Evolutionary conservation across 2,888 invertebrate genomes (phyloP).

Genomic region (Ommatoiulus sabulosus): DNA sequence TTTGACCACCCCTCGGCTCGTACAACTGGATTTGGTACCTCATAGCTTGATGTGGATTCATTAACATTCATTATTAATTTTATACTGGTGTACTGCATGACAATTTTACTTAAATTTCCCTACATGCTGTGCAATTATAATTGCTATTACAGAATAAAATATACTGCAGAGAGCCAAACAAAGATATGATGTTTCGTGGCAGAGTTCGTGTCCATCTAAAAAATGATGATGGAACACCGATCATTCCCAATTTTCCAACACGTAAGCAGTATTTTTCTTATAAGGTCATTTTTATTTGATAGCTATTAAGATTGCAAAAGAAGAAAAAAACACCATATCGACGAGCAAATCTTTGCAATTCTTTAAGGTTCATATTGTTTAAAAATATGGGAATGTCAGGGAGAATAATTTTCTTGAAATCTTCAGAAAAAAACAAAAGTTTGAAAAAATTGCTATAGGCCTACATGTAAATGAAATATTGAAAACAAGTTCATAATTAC

Average conservation of each 20-base stretch:
- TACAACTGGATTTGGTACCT: no score
- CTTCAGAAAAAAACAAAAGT: no score
- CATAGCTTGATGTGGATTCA: no score
- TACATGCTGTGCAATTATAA: not conserved
- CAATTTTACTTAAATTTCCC: not conserved
- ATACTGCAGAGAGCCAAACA: slow-evolving; percentile 90
- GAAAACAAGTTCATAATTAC: no score
- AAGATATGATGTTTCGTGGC: slow-evolving; percentile 86
- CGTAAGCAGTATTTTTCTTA: slow-evolving; percentile 67
- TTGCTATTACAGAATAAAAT: slow-evolving; percentile 76
- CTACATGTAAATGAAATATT: no score
- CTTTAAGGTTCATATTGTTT: no score
- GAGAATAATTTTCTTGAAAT: no score
- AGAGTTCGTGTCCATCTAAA: slow-evolving; percentile 92
- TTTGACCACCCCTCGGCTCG: no score
- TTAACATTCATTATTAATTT: no score
- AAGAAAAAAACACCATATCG: not conserved
- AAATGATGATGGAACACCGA: slow-evolving; percentile 85
- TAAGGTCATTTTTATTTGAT: not conserved
- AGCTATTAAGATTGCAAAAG: not conserved
- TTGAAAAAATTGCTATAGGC: no score
- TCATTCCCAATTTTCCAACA: slow-evolving; percentile 78
- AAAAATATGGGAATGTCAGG: no score
- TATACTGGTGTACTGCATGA: slow-evolving; percentile 28
- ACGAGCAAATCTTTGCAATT: not conserved